Evolutionary conservation across 1,140 invertebrate species (phyloP).

Genomic region (Neotoxoptera formosana): DNA sequence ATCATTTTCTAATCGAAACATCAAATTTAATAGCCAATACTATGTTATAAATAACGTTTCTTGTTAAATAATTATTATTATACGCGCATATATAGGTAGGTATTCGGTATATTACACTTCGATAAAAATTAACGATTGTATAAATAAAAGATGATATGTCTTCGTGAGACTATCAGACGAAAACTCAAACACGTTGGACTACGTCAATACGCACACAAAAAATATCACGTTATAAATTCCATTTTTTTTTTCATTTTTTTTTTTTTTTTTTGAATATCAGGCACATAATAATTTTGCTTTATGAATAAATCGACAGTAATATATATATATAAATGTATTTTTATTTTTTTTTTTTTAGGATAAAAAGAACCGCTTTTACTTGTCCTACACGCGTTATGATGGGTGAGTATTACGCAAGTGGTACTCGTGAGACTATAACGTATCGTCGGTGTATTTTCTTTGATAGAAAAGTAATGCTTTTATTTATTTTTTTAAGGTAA

Average conservation of each 20-base stretch:
- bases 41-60: constrained; percentile 26
- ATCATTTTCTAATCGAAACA: constrained; percentile 41
- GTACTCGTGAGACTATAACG: not conserved
- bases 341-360: not conserved
- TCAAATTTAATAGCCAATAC: constrained; percentile 20
- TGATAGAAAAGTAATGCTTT: not conserved
- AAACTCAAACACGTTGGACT: not conserved
- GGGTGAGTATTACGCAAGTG: not conserved
- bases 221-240: constrained; percentile 30
- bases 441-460: not conserved
- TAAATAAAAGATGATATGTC: not conserved
- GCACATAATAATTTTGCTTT: not conserved
- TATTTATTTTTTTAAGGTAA: not conserved
- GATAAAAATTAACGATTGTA: not conserved
- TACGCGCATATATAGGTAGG: too few species aligned
- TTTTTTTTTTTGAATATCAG: not conserved
- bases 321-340: not conserved
- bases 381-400: not conserved
- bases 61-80: not conserved
- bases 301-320: constrained; percentile 24
- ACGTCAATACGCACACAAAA: not conserved
- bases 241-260: not conserved
- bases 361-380: not conserved
- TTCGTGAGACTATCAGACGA: not conserved
- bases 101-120: not conserved